Base-by-base conservation (phyloP, 1,140 invertebrate genomes). In the Bombus breviceps region DNA sequence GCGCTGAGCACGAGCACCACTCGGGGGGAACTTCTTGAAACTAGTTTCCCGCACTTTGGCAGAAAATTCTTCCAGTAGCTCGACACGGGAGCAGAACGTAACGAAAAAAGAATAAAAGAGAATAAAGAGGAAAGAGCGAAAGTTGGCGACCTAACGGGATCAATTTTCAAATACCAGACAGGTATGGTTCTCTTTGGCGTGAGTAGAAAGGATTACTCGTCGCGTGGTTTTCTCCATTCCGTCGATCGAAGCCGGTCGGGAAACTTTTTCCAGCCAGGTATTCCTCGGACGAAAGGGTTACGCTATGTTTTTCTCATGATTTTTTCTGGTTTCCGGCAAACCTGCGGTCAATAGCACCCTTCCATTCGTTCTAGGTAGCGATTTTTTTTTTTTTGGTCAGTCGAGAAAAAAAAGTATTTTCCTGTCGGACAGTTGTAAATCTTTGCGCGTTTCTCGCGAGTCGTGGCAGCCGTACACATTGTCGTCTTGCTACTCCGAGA, bases 141-240 rank as follows among this genome's bases (percentile, higher is more conserved):
- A 53, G 80, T 88, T 89, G 62, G 71, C 71, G 92, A 93, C 92
- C 91, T 94, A 94, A 94, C 94, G 93, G 94, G 83, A 94, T 94
- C 89, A 87, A 92, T 80, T 83, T 84, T 32, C 13, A 72, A 72
- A 83, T 83, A 39, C 66, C 78, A 81, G 86, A 64, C 88, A 90
- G 90, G 85, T 86, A 91, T 91, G 41, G 34, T 43, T 78, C 62
- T 83, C 69, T 90, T 76, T 81, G 1, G 39, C 59, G 5, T 1
- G 34, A 37, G 62, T 25, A 43, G 32, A 78, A 83, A 86, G 82
- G 69, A 75, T 82, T 66, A 81, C 3, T 75, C 73, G 74, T 37
- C 34, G 83, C 80, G 66, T 93, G 92, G 91, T 90, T 88, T 79
- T 18, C 91, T 84, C 85, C 89, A 88, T 91, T 57, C 68, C 72